phyloP scores from a whole-genome alignment of 2,113 vertebrate species.

The Megaceryle maxima region DNA sequence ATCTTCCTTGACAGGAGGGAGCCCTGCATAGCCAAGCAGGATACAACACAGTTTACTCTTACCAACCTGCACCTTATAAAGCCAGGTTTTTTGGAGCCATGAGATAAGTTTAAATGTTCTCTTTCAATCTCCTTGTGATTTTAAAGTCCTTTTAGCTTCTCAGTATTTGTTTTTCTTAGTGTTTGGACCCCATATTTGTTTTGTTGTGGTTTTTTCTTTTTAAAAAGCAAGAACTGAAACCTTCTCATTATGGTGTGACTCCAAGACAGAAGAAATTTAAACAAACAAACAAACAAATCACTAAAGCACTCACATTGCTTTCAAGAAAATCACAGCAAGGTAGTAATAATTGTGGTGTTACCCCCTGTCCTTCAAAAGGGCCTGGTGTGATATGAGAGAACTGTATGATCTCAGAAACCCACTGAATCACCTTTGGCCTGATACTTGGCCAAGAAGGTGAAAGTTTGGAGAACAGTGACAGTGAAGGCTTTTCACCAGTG shows the following conservation, averaged over 20 bases:
- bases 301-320: neutral
- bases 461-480: neutral
- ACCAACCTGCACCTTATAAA: neutral
- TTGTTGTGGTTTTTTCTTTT: neutral
- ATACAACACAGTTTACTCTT: neutral
- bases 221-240: neutral
- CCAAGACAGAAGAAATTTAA: neutral
- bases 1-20: neutral
- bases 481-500: neutral
- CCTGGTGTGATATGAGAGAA: neutral
- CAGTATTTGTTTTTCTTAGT: neutral
- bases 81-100: accelerated
- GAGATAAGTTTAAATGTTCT: neutral
- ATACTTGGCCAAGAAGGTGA: neutral
- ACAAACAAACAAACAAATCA: neutral
- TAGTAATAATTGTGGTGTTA: neutral
- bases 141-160: neutral
- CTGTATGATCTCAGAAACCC: accelerated
- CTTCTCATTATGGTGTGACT: neutral
- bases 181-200: neutral
- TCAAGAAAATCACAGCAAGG: neutral
- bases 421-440: neutral
- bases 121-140: neutral
- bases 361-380: neutral
- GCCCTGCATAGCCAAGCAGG: neutral